Evolutionary conservation across 1,140 invertebrate species (phyloP), one percentile per base, ranked within the genome.

Genomic region (Galendromus occidentalis): DNA sequence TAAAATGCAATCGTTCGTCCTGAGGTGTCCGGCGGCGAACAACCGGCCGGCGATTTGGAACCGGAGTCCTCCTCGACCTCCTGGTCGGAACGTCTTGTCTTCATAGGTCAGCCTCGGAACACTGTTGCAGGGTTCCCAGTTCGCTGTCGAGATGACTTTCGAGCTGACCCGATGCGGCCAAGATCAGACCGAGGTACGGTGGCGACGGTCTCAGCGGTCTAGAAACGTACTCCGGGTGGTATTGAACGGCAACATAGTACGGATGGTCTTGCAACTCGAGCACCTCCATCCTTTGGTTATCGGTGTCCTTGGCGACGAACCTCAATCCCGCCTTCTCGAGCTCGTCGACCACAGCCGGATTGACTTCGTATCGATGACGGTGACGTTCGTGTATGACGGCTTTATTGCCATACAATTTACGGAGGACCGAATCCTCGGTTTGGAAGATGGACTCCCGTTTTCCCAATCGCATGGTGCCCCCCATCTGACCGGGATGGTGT

Each of bases 381-480:
- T 99, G 96, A n/a, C 96, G 81, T 76, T 98, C 95, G 73, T 97
- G 87, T 64, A 99, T 84, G 42, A 74, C 76, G 30, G 86, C 82
- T 65, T 83, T 82, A 71, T 88, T 88, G 0, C 83, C 83, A 78
- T 97, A 97, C 9, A 97, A 76, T 76, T 84, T 81, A 88, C 86
- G 82, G 44, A 89, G 77, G 66, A 85, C 76, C 69, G 82, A 84
- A 55, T 82, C 82, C 7, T 73, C 64, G 18, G 67, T 74, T 17
- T 77, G 78, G 71, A 99, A 92, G 42, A 85, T 76, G 1, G 95
- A 98, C 45, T 81, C 83, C 69, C 92, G 82, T 73, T 87, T 89
- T 12, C 96, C 96, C 9, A 99, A 78, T 67, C 96, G 80, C 96
- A 99, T 99, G 0, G 96, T 98, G 25, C 93, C 96, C 5, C 96